Percentiles rank a stretch among this genome's conserved stretches.
phyloP scores from a whole-genome alignment of 2,888 invertebrate genomes.

The Tipula lateralis region DNA sequence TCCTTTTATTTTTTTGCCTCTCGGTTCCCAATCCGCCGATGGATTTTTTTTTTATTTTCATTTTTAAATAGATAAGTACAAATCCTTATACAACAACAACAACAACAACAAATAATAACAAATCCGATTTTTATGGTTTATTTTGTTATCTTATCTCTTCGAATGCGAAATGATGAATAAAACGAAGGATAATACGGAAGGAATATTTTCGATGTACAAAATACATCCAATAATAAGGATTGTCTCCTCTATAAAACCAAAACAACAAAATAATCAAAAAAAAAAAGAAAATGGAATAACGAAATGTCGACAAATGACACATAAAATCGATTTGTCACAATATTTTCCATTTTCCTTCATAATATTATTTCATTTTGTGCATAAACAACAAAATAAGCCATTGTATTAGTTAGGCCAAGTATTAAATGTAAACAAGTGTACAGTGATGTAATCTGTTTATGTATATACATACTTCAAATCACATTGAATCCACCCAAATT shows the following conservation, averaged over 20 bases:
- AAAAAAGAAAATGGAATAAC: neutral
- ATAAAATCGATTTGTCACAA: constrained; percentile 24
- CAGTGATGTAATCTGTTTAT: neutral
- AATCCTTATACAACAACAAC: neutral
- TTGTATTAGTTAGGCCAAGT: neutral
- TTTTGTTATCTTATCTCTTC: neutral
- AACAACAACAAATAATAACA: neutral
- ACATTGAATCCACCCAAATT: no score
- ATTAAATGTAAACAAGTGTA: neutral
- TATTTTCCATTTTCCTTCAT: neutral
- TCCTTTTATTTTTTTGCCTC: neutral
- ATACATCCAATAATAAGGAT: neutral
- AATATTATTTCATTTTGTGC: neutral
- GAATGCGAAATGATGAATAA: neutral
- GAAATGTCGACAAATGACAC: constrained; percentile 24
- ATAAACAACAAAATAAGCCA: constrained; percentile 11
- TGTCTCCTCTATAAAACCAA: neutral
- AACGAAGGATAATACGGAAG: neutral
- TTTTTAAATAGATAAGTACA: constrained; percentile 6
- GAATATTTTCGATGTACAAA: neutral
- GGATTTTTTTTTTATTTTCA: neutral
- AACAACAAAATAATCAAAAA: neutral
- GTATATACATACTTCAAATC: no score
- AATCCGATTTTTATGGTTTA: constrained; percentile 24
- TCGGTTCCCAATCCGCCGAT: neutral